Conservation (phyloP, 2,113 vertebrate genomes). For the Trichomycterus rosablanca region DNA sequence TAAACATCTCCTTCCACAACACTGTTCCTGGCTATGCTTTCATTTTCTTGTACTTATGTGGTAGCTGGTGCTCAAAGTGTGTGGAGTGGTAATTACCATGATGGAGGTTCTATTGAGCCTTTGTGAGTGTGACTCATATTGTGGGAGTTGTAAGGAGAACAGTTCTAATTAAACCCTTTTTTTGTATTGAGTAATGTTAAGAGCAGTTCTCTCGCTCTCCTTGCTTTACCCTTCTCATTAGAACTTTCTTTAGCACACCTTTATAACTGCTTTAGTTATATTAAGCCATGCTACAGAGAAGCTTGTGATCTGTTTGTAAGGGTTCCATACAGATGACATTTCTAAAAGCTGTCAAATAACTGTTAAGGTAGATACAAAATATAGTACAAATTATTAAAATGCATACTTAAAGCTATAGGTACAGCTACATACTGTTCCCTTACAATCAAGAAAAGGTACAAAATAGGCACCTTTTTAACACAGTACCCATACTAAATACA, state of each 20-base stretch:
- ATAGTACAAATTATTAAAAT: too few species aligned
- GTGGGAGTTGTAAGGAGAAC: constrained; percentile 26
- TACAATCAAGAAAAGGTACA: too few species aligned
- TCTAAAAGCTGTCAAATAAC: too few species aligned
- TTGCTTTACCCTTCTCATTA: constrained; percentile 18
- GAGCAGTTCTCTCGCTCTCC: constrained; percentile 8
- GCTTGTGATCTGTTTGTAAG: too few species aligned
- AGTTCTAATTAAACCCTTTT: constrained; percentile 34
- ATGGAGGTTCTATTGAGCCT: constrained; percentile 33
- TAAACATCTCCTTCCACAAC: constrained; percentile 33
- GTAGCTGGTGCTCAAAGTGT: too few species aligned
- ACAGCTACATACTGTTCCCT: too few species aligned
- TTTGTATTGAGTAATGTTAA: constrained; percentile 20
- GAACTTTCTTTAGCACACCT: constrained; percentile 22
- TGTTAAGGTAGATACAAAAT: too few species aligned
- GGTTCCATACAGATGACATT: too few species aligned
- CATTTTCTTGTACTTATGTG: neutral
- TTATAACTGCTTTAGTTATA: neutral
- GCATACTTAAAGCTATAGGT: too few species aligned
- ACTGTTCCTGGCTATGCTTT: constrained; percentile 15
- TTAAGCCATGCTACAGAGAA: constrained; percentile 11
- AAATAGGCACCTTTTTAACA: too few species aligned
- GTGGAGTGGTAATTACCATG: constrained; percentile 35
- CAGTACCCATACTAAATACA: too few species aligned
- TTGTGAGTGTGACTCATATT: constrained; percentile 21